Evolutionary conservation across 2,113 vertebrate species (phyloP), one percentile per base, ranked within the genome.

Genomic region (Grallaria varia): DNA sequence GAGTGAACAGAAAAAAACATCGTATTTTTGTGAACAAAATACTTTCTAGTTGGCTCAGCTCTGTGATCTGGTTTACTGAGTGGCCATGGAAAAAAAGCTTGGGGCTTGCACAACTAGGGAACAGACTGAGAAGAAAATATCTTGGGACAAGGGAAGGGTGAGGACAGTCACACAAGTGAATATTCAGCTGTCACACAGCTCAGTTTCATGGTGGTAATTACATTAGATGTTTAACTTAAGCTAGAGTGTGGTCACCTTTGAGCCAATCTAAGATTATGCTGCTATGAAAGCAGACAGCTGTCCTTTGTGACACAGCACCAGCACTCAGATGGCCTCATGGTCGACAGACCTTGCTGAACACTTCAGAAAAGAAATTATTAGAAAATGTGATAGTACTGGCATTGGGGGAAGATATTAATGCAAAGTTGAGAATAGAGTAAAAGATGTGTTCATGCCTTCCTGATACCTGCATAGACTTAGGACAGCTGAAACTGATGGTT

Each of bases 371-470:
- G 44, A 52, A 75, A 68, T 2, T 0, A 16, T 15, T 47, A 49
- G 12, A 8, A 52, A 64, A 45, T 53, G 4, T 37, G 3, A 4
- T 71, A 28, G 2, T 33, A 40, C 20, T 53, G 28, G 6, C 8
- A 11, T 44, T 19, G 24, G 13, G 10, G 83, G 9, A 3, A 50
- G 14, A 7, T 53, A 25, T 53, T 75, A 72, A 53, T 37, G 3
- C 5, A 6, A 6, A 9, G 12, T 2, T 56, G 13, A 5, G 12
- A 69, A 49, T 4, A 39, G 9, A 67, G 11, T 27, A 23, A 79
- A 90, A 58, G 31, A 31, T 0, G 0, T 23, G 8, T 40, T 59
- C 20, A 1, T 68, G 8, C 2, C 15, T 60, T 72, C 28, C 58
- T 85, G 33, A 42, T 27, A 84, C 8, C 3, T 55, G 15, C 11